Base-by-base conservation (phyloP, 2,888 invertebrate genomes). In the Rhopalosiphum nymphaeae region DNA sequence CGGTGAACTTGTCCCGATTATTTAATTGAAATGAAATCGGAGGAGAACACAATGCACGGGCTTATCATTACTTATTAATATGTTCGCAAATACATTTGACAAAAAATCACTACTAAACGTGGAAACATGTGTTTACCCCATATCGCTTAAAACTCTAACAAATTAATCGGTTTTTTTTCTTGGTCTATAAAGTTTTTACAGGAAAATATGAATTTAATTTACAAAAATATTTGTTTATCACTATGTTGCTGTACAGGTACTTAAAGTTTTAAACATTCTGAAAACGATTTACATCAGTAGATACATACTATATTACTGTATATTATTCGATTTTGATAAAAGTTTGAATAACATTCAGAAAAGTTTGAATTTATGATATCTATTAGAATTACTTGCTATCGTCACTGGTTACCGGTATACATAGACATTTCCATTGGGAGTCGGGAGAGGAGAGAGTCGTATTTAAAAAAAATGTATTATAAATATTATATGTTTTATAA, bases 1-100 rank as follows among this genome's bases (percentile, higher is more conserved):
- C 87, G 21, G 21, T n/a, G 53, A 49, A 87, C 87, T 21, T 49
- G 21, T 87, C 87, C n/a, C 53, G 21, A 53, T 49, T 36, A n/a
- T 87, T 49, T 53, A 87, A 87, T 87, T 53, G 86, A 87, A 87
- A 87, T 46, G 0, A n/a, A 87, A 87, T 87, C 49, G n/a, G 53
- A 87, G 53, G 36, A 49, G n/a, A 46, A 29, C 46, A n/a, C 53
- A 53, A 87, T n/a, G 49, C 36, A 53, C 16, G 29, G 26, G 29
- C 11, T 78, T 78, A 57, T 26, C 26, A 26, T 57, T 57, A 57
- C 57, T 57, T 26, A 57, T 26, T 10, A 21, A 7, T 36, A 21
- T 36, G 21, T 36, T 78, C 2, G 21, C 78, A 36, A 36, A 36
- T 78, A 78, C 21, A 9, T 21, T 36, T 21, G 36, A 78, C 78